Conservation (phyloP, 2,113 vertebrate species). For the Oncorhynchus masou region DNA sequence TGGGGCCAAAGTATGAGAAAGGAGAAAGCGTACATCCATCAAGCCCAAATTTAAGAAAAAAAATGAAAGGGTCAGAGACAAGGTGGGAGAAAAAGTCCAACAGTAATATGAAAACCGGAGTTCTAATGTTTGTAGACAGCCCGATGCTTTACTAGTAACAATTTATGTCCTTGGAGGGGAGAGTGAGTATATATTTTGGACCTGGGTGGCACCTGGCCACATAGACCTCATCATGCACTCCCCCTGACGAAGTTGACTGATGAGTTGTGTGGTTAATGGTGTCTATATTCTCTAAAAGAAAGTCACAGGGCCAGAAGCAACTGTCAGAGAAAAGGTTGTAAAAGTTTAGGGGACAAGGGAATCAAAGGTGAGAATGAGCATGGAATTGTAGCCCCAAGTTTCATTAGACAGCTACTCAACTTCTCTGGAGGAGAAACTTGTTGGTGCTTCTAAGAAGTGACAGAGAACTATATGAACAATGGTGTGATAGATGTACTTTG, state of each 20-base stretch:
- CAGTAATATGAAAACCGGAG: conserved; percentile 5
- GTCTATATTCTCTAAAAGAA: conserved; percentile 26
- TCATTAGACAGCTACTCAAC: too few species aligned
- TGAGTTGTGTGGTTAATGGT: conserved; percentile 56
- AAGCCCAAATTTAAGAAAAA: too few species aligned
- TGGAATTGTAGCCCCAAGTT: too few species aligned
- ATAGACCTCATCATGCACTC: conserved; percentile 37
- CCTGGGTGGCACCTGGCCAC: not conserved
- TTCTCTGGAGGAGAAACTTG: too few species aligned
- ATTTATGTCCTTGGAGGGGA: conserved; percentile 45
- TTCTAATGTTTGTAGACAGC: conserved; percentile 20
- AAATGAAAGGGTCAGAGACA: too few species aligned
- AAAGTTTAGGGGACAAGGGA: conserved; percentile 1
- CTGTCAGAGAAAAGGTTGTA: conserved; percentile 36
- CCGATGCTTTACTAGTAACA: conserved; percentile 8
- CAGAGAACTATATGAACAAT: too few species aligned
- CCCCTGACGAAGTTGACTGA: conserved; percentile 36
- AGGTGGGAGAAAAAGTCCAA: not conserved
- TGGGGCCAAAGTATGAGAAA: conserved; percentile 5
- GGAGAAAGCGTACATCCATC: conserved; percentile 1
- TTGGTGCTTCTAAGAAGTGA: too few species aligned
- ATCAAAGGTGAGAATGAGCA: conserved; percentile 28
- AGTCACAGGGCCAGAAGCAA: conserved; percentile 20
- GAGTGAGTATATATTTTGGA: conserved; percentile 12
- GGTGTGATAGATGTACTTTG: too few species aligned